These are phyloP conservation scores for Axinella damicornis DNA, from an alignment of 37 sponge, comb jelly and placozoan genomes.

Conservation along the genomic window DNA sequence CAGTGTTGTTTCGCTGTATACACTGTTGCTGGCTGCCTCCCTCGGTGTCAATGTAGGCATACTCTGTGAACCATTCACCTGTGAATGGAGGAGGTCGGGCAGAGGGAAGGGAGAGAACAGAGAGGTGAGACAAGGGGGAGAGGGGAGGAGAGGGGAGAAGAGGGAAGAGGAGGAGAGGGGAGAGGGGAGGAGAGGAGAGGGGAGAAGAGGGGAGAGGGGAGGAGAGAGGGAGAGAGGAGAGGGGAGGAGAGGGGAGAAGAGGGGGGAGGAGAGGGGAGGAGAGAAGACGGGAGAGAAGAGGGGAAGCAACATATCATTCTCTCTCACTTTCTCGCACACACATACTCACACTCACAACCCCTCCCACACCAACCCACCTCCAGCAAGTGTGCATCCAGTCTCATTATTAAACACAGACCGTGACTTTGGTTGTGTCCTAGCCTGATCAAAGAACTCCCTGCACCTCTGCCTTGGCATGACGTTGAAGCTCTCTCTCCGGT, in stretches of 20 bases:
- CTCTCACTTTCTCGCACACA: not conserved
- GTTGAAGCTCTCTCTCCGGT: conserved; percentile 87
- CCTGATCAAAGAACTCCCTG: conserved; percentile 61
- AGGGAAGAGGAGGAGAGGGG: not conserved
- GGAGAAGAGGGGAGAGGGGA: not conserved
- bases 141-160: too few relatives aligned
- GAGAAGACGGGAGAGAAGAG: too few relatives aligned
- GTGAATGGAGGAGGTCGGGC: not conserved
- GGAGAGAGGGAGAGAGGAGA: not conserved
- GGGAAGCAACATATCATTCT: not conserved
- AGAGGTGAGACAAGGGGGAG: too few relatives aligned
- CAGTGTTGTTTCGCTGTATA: not conserved
- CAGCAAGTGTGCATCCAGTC: conserved; percentile 63
- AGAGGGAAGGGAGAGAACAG: not conserved
- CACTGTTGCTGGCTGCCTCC: not conserved
- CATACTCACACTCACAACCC: not conserved
- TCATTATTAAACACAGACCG: conserved; percentile 81
- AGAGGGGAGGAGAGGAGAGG: not conserved
- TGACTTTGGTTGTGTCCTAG: not conserved
- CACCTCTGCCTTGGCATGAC: conserved; percentile 74
- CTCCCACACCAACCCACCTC: not conserved
- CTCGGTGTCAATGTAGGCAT: conserved; percentile 82
- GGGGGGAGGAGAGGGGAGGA: too few relatives aligned
- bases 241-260: too few relatives aligned
- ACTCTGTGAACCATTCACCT: conserved; percentile 71